A percentile compares a stretch with the other conserved stretches of the same genome.
Conservation (phyloP, 1,140 invertebrate species). For the Drosophila kikkawai region DNA sequence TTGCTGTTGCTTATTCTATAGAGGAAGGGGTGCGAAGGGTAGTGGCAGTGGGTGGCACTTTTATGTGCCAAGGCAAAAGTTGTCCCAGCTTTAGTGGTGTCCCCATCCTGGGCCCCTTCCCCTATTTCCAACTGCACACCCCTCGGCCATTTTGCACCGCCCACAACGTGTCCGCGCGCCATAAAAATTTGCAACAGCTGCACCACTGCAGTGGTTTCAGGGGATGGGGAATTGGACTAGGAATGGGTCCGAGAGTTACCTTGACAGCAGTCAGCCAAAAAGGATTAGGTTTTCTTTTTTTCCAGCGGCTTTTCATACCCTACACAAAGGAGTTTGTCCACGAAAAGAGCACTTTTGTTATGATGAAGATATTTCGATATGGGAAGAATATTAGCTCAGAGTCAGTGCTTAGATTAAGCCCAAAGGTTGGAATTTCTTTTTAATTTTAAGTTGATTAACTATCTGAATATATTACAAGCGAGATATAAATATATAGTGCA, state of each 20-base stretch:
- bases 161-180: slow-evolving; percentile 78
- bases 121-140: neutral
- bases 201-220: slow-evolving; percentile 51
- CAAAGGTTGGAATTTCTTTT: neutral
- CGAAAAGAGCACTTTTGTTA: neutral
- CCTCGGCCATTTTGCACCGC: slow-evolving; percentile 39
- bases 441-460: neutral
- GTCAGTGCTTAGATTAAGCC: no score
- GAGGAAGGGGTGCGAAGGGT: slow-evolving; percentile 1
- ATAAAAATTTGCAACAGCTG: slow-evolving; percentile 82
- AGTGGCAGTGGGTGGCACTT: slow-evolving; percentile 44
- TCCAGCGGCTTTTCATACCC: slow-evolving; percentile 50
- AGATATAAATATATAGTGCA: neutral
- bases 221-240: slow-evolving; percentile 52
- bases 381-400: neutral
- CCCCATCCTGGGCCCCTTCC: neutral
- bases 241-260: slow-evolving; percentile 59
- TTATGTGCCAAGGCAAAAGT: slow-evolving; percentile 80
- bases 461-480: neutral
- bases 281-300: slow-evolving; percentile 53
- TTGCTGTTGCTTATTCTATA: slow-evolving; percentile 27
- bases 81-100: slow-evolving; percentile 70
- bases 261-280: slow-evolving; percentile 78
- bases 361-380: neutral
- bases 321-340: slow-evolving; percentile 2